A percentile compares a stretch with the other conserved stretches of the same genome.
Evolutionary conservation across 2,797 vertebrate genomes (phyloP).

Genomic region (Sebastes iracundus): DNA sequence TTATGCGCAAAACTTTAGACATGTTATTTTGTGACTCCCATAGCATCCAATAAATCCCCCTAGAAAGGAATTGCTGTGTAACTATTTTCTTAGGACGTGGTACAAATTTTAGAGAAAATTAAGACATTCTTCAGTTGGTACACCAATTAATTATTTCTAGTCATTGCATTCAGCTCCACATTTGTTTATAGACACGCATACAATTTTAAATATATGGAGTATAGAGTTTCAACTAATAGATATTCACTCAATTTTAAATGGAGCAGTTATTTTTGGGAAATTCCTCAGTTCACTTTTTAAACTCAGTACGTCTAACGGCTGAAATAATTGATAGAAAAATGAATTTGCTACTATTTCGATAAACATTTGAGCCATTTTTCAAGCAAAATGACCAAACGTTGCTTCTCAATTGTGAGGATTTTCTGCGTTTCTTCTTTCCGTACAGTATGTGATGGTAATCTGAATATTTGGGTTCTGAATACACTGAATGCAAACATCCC

Average conservation of each 20-base stretch:
- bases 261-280: not conserved
- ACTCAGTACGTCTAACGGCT: not conserved
- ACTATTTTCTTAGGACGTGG: not conserved
- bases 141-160: not conserved
- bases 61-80: not conserved
- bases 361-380: not conserved
- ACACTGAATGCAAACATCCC: not conserved
- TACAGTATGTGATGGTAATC: not conserved
- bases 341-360: too few species aligned
- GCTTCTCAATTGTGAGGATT: not conserved
- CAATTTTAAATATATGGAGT: too few species aligned
- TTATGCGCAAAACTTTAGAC: not conserved
- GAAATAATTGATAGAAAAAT: too few species aligned
- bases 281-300: not conserved
- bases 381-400: not conserved
- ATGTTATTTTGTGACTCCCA: not conserved
- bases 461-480: not conserved
- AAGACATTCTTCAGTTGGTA: not conserved
- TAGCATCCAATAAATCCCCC: not conserved
- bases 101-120: not conserved
- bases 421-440: not conserved
- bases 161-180: not conserved
- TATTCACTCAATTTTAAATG: not conserved
- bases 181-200: too few species aligned
- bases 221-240: not conserved